These are phyloP conservation scores for Meloidogyne floridensis DNA, from an alignment of 1,140 invertebrate species.

Conservation along the genomic window DNA sequence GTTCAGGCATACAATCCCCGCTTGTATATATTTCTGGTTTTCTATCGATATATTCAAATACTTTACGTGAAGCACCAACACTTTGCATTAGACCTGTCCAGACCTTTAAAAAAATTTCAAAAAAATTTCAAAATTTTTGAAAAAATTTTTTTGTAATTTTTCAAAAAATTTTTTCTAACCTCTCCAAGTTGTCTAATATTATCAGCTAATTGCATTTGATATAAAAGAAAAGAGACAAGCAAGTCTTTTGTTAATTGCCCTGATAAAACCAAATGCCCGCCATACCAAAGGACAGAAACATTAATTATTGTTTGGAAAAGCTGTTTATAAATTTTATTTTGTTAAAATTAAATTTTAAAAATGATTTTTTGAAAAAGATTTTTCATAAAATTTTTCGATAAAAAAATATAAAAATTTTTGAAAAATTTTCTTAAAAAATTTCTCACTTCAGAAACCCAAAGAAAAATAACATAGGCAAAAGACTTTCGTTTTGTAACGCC, in stretches of 20 bases:
- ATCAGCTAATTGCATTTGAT: slow-evolving; percentile 65
- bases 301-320: slow-evolving; percentile 58
- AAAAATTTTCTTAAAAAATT: no score
- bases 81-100: slow-evolving; percentile 68
- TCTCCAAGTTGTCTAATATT: slow-evolving; percentile 43
- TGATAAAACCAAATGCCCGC: slow-evolving; percentile 59
- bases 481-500: slow-evolving; percentile 28
- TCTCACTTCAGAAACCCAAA: slow-evolving; percentile 10
- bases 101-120: slow-evolving; percentile 44
- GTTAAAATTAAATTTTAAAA: no score
- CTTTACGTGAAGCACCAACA: slow-evolving; percentile 67
- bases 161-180: background rate
- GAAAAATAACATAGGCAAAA: slow-evolving; percentile 20
- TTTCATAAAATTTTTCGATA: no score
- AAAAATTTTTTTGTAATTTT: no score
- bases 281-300: slow-evolving; percentile 60
- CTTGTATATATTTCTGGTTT: slow-evolving; percentile 62
- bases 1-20: slow-evolving; percentile 36
- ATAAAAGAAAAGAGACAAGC: slow-evolving; percentile 60
- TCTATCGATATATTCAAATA: slow-evolving; percentile 68
- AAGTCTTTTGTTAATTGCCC: slow-evolving; percentile 47
- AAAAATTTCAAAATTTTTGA: no score
- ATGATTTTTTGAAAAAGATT: no score
- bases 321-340: background rate
- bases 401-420: no score